Conservation (phyloP, 2,113 vertebrate species). For the Lasiurus borealis region DNA sequence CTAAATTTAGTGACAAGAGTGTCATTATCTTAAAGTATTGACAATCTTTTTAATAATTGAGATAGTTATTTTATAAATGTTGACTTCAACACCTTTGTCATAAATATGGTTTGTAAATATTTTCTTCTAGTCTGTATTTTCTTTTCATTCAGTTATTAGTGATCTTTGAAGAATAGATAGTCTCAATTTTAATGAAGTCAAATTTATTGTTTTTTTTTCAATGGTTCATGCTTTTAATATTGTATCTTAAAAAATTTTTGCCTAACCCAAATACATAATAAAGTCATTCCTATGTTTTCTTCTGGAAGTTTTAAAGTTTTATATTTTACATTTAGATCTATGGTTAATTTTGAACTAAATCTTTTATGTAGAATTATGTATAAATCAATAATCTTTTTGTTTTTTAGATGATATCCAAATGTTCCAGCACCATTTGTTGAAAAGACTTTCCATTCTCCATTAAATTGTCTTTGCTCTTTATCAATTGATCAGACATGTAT, state of each 20-base stretch:
- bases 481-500: neutral
- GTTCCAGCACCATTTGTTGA: neutral
- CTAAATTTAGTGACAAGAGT: neutral
- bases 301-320: neutral
- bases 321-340: neutral
- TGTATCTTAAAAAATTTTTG: neutral
- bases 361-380: neutral
- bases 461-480: neutral
- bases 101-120: neutral
- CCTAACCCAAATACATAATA: neutral
- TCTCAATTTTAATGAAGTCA: neutral
- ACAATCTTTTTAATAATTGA: neutral
- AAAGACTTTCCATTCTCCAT: neutral
- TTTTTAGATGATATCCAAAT: neutral
- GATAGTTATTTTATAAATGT: neutral
- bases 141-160: neutral
- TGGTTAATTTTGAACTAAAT: neutral
- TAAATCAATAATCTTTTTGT: neutral
- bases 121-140: neutral
- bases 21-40: neutral
- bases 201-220: neutral
- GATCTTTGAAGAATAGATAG: neutral
- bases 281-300: neutral
- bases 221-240: neutral
- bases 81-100: neutral